These are phyloP conservation scores for Desmophyllum pertusum DNA, from an alignment of 92 coral and sea anemone genomes.

Conservation along the genomic window DNA sequence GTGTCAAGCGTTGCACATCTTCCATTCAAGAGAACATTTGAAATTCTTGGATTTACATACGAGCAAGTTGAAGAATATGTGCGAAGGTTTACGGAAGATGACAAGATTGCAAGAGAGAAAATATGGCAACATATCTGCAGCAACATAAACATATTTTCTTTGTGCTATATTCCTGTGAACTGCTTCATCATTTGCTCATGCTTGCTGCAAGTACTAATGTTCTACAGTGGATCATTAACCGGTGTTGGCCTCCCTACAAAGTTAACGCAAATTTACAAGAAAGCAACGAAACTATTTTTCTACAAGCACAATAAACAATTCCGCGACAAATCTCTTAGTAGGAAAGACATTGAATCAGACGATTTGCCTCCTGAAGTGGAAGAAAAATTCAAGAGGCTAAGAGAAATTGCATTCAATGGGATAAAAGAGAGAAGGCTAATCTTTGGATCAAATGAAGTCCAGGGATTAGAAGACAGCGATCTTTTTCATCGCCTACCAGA, in stretches of 20 bases:
- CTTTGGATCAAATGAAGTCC: slow-evolving; percentile 25
- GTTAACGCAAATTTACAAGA: slow-evolving; percentile 43
- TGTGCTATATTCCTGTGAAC: slow-evolving; percentile 58
- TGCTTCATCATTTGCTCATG: slow-evolving; percentile 35
- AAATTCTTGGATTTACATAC: slow-evolving; percentile 14
- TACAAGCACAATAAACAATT: slow-evolving; percentile 19
- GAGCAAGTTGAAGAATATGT: slow-evolving; percentile 8
- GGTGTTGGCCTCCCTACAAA: slow-evolving; percentile 25
- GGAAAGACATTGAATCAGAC: not conserved
- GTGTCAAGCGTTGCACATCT: not conserved
- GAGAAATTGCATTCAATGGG: slow-evolving; percentile 45
- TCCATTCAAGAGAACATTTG: not conserved
- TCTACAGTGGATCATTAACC: not conserved
- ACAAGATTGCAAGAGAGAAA: not conserved
- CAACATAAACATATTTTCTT: slow-evolving; percentile 3
- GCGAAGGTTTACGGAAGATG: not conserved
- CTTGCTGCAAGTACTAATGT: slow-evolving; percentile 24
- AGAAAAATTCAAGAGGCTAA: not conserved
- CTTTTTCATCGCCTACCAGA: slow-evolving; percentile 39
- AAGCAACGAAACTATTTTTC: slow-evolving; percentile 10
- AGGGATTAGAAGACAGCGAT: slow-evolving; percentile 11
- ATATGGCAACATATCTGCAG: not conserved
- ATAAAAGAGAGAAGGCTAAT: slow-evolving; percentile 27
- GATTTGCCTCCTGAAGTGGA: not conserved
- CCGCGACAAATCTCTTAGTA: not conserved